Base-by-base conservation (phyloP, 2,888 invertebrate genomes). In the Ochropleura leucogaster region DNA sequence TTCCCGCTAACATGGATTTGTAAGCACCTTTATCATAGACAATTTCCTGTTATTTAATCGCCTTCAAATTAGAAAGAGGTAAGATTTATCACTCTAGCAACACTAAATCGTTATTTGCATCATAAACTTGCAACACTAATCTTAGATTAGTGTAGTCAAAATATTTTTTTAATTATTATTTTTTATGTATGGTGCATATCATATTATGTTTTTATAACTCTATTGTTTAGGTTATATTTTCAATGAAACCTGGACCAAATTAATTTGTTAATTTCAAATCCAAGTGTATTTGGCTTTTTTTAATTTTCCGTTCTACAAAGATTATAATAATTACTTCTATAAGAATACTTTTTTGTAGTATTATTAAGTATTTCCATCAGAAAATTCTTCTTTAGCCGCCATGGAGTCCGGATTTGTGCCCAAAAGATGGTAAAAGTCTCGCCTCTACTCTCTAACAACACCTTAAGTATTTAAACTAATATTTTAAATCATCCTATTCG, bases 231-330 rank as follows among this genome's bases (percentile, higher is more conserved):
- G n/a, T 47, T 51, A 44, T 68, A 64, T 8, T 68, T 72, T 68
- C 40, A 47, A 47, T 57, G 40, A 18, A 71, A 76, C 66, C 73
- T 80, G 84, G 83, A 83, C 85, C 84, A 84, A 84, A 59, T 60
- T 59, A 0, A 46, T 74, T 70, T 76, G 65, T 67, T 68, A 59
- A 10, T 69, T 73, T 55, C 0, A 70, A 55, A 59, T 60, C 16
- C 12, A 42, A 65, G 57, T 67, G 44, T 53, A 75, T 47, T 53
- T 53, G 12, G 30, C n/a, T 0, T 16, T 46, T 63, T 46, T 76
- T 44, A 60, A n/a, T 9, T 44, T 55, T 18, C 46, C 16, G 12
- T 42, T 42, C 10, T 12, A 44, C 49, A n/a, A 62, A n/a, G 8
- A n/a, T 6, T 62, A 6, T 12, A 30, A 57, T 30, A 57, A 20